Base-by-base conservation (phyloP, 1,140 invertebrate species). In the Pogonognathellus flavescens region DNA sequence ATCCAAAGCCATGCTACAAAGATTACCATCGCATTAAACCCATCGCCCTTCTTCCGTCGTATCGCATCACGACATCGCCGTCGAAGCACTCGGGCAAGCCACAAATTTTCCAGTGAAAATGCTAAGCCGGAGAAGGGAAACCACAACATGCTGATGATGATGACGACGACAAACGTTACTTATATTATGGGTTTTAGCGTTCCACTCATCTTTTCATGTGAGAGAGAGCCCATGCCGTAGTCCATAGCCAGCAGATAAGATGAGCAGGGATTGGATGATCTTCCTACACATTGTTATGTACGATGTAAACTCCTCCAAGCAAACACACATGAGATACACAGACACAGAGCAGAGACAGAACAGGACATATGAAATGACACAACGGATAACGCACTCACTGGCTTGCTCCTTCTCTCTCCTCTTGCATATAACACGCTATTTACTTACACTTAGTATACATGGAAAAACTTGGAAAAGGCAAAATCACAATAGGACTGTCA, bases 401-500 rank as follows among this genome's bases (percentile, higher is more conserved):
- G 14, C 13, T 50, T n/a, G 16, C 16, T 62, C 18, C 2, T 62
- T 20, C 59, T n/a, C 3, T 62, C 16, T 9, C 3, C 49, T 13
- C 31, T 50, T 49, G 22, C 70, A 76, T n/a, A 76, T 76, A 76
- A 76, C 70, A 76, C 41, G 49, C 70, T 76, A 76, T n/a, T 57
- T 57, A 57, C 53, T 57, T 57, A 57, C n/a, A n/a, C 14, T 76
- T 76, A 76, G 70, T 76, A 76, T 76, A 76, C 70, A 76, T 76
- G 53, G 53, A 81, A 81, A 81, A 81, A 55, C 50, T 81, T 57
- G 50, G 80, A 66, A 66, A 66, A 62, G 49, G 57, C 82, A 66
- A 66, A 83, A 83, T 83, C 82, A 83, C 82, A 83, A 83, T 83
- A 66, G 82, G 82, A 83, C 82, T 83, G 82, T 83, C 82, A 83